These are phyloP conservation scores for Sphyrna mokarran DNA, from an alignment of 2,113 vertebrate genomes.

Conservation along the genomic window DNA sequence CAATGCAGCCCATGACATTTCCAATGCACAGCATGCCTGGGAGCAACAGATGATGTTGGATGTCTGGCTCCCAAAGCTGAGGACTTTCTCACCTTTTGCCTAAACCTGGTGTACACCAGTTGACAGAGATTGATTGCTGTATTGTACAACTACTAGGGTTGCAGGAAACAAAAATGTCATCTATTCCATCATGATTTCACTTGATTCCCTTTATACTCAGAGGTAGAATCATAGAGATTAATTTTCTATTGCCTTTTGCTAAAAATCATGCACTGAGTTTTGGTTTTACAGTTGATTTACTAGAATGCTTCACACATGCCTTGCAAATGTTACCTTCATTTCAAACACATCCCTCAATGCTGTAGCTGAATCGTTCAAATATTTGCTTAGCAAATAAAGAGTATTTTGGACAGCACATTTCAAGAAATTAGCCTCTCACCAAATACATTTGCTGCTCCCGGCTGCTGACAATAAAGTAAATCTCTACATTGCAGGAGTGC, in stretches of 20 bases:
- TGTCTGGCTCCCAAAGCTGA: neutral
- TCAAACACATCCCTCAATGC: neutral
- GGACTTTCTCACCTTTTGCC: neutral
- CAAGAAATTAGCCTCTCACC: neutral
- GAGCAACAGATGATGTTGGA: neutral
- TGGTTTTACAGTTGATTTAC: neutral
- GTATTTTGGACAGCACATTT: neutral
- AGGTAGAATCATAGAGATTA: neutral
- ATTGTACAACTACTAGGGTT: neutral
- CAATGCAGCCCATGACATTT: neutral
- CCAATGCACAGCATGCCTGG: neutral
- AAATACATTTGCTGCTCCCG: neutral
- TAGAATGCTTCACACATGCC: neutral
- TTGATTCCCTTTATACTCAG: neutral
- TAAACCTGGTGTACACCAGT: neutral
- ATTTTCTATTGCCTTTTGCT: neutral
- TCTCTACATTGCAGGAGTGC: neutral
- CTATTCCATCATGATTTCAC: neutral
- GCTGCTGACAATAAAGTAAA: neutral
- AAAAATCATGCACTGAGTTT: neutral
- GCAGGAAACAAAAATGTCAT: neutral
- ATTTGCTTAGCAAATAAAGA: neutral
- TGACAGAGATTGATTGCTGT: neutral
- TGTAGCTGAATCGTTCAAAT: neutral
- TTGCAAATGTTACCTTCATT: neutral